Conservation (phyloP, 2,797 vertebrate genomes). For the Zenarchopterus dispar region DNA sequence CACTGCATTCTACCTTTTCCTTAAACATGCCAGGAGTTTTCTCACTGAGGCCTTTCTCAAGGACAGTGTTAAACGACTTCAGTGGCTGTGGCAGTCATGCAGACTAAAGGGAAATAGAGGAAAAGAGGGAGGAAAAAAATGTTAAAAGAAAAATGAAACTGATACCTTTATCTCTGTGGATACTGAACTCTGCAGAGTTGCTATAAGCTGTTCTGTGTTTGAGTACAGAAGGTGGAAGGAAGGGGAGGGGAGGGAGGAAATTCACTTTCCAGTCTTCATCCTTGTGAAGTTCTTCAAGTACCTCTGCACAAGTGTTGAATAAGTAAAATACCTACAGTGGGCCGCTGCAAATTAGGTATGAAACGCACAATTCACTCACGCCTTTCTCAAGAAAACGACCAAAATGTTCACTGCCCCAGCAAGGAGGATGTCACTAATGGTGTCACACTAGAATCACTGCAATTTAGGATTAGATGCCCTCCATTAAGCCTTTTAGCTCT, state of each 20-base stretch:
- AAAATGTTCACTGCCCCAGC: slow-evolving; percentile 49
- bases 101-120: slow-evolving; percentile 76
- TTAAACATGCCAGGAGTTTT: slow-evolving; percentile 99
- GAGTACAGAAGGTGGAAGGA: slow-evolving; percentile 32
- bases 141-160: slow-evolving; percentile 72
- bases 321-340: slow-evolving; percentile 50
- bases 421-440: slow-evolving; percentile 67
- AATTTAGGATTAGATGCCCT: slow-evolving; percentile 80
- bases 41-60: slow-evolving; percentile 98
- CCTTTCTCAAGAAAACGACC: slow-evolving; percentile 42
- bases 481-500: slow-evolving; percentile 78
- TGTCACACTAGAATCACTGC: slow-evolving; percentile 72
- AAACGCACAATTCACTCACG: slow-evolving; percentile 33
- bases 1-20: slow-evolving; percentile 96
- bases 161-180: slow-evolving; percentile 80
- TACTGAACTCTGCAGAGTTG: slow-evolving; percentile 72
- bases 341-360: slow-evolving; percentile 34
- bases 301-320: slow-evolving; percentile 35
- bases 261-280: slow-evolving; percentile 66
- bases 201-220: slow-evolving; percentile 73
- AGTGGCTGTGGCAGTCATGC: slow-evolving; percentile 88
- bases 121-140: slow-evolving; percentile 42
- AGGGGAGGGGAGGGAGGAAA: slow-evolving; percentile 35
- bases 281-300: slow-evolving; percentile 62
- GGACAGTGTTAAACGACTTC: slow-evolving; percentile 98